These are phyloP conservation scores for Picathartes gymnocephalus DNA, from an alignment of 2,113 vertebrate species.

Conservation along the genomic window DNA sequence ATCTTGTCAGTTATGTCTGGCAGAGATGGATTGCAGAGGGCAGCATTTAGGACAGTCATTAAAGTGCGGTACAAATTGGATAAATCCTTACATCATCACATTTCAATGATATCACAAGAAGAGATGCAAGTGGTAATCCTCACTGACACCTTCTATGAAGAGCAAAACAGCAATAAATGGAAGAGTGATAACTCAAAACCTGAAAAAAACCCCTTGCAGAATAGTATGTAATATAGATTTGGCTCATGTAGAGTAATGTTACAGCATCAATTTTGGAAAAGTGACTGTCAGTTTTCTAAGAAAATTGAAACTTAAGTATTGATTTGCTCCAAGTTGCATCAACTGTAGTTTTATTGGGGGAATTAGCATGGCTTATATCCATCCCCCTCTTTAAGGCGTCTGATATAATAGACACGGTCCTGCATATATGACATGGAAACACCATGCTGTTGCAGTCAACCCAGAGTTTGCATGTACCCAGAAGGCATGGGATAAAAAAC, in stretches of 20 bases:
- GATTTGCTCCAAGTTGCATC: neutral
- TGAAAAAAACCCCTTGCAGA: neutral
- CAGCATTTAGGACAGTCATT: neutral
- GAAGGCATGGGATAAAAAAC: neutral
- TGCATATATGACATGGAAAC: neutral
- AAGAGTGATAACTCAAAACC: neutral
- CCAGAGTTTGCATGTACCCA: rapidly evolving
- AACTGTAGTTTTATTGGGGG: neutral
- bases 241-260: neutral
- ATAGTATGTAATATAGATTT: neutral
- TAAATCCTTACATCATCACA: neutral
- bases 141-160: neutral
- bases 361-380: neutral
- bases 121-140: neutral
- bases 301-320: neutral
- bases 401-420: neutral
- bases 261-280: neutral
- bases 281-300: neutral
- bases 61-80: neutral
- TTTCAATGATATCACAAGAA: neutral
- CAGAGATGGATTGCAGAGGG: neutral
- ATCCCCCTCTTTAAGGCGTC: neutral
- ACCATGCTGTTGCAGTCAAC: neutral
- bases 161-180: neutral
- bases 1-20: neutral